Conservation (phyloP, 2,888 invertebrate genomes). For the Allolobophora icterica region DNA sequence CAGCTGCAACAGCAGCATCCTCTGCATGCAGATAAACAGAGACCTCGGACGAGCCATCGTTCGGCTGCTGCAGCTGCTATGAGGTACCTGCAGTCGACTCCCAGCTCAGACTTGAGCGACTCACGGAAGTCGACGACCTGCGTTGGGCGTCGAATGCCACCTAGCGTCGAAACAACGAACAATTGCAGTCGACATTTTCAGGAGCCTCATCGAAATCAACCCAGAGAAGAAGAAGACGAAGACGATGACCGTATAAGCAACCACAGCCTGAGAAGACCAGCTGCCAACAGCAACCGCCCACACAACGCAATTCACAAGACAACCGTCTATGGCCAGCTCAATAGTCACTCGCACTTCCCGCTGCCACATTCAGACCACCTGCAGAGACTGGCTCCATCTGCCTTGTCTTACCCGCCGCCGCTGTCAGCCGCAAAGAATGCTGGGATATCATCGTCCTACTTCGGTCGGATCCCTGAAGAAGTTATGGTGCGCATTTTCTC, state of each 20-base stretch:
- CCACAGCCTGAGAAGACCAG: not conserved
- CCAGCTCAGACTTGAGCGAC: not conserved
- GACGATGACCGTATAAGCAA: slow-evolving; percentile 41
- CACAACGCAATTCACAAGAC: not conserved
- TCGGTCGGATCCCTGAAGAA: slow-evolving; percentile 72
- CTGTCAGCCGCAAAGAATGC: not conserved
- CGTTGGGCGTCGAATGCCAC: not conserved
- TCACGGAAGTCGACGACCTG: not conserved
- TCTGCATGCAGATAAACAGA: not conserved
- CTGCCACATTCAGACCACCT: not conserved
- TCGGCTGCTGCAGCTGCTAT: not conserved
- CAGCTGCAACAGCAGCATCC: not conserved
- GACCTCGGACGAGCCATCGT: not conserved
- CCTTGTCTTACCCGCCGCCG: not conserved
- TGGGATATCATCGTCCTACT: slow-evolving; percentile 49
- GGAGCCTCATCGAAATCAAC: slow-evolving; percentile 43
- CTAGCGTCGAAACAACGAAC: not conserved
- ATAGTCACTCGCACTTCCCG: not conserved
- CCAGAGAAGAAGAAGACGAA: not conserved
- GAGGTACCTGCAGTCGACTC: not conserved
- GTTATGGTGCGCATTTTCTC: slow-evolving; percentile 75
- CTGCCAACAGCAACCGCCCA: slow-evolving; percentile 47
- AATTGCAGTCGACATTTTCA: not conserved
- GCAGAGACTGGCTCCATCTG: not conserved
- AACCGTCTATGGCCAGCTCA: not conserved